Conservation (phyloP, 2,888 invertebrate species). For the Orchestes rusci region DNA sequence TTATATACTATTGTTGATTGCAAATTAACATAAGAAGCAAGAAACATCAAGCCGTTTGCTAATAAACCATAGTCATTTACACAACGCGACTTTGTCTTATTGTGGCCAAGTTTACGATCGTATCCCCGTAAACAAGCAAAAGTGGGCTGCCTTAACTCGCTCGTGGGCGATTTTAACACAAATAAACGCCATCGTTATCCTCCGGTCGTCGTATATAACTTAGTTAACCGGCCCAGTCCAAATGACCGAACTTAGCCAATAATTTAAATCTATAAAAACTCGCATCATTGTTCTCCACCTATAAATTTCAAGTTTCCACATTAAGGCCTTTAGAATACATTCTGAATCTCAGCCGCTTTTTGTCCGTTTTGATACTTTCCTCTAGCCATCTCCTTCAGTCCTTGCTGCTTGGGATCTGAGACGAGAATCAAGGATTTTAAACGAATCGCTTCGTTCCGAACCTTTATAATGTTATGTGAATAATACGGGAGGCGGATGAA, state of each 20-base stretch:
- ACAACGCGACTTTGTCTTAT: slow-evolving; percentile 20
- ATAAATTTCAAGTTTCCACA: slow-evolving; percentile 47
- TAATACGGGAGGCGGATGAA: no score
- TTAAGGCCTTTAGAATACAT: slow-evolving; percentile 40
- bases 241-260: slow-evolving; percentile 32
- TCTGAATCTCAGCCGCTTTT: slow-evolving; percentile 14
- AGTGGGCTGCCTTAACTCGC: slow-evolving; percentile 22
- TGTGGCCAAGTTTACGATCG: slow-evolving; percentile 20
- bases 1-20: not conserved
- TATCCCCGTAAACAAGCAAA: slow-evolving; percentile 24
- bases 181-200: slow-evolving; percentile 25
- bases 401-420: no score
- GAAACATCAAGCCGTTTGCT: not conserved
- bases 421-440: no score
- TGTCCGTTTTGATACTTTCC: not conserved
- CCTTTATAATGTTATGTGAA: no score
- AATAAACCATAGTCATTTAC: slow-evolving; percentile 18
- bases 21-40: slow-evolving; percentile 14
- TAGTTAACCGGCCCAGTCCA: slow-evolving; percentile 21
- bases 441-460: no score
- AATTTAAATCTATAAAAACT: slow-evolving; percentile 46
- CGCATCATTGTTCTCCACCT: slow-evolving; percentile 45
- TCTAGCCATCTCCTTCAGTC: no score
- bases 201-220: slow-evolving; percentile 21
- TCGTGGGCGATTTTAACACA: slow-evolving; percentile 24